phyloP scores from a whole-genome alignment of 2,888 invertebrate species.

The Strigamia maritima region DNA sequence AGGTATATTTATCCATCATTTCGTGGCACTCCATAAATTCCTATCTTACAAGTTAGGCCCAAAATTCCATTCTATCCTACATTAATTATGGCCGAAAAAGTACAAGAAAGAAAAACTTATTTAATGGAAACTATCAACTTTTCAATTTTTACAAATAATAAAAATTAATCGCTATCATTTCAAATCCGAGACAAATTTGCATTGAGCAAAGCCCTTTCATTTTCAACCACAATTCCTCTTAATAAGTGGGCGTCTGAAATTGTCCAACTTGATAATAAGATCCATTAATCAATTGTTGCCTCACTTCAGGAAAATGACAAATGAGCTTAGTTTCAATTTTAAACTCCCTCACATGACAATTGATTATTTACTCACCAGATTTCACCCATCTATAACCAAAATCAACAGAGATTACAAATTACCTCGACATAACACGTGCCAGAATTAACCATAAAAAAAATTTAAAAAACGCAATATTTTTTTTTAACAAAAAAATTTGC shows the following conservation, averaged over 20 bases:
- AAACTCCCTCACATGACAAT: slow-evolving; percentile 17
- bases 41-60: neutral
- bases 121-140: neutral
- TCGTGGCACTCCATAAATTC: slow-evolving; percentile 2
- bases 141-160: too few relatives aligned
- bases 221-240: slow-evolving; percentile 2
- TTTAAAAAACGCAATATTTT: too few relatives aligned
- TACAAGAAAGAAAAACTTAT: neutral
- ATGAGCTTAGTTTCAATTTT: slow-evolving; percentile 11
- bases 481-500: too few relatives aligned
- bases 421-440: too few relatives aligned
- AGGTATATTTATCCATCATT: slow-evolving; percentile 17
- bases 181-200: neutral
- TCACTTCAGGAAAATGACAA: slow-evolving; percentile 1
- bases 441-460: too few relatives aligned
- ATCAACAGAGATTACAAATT: neutral
- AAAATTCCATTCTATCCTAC: neutral
- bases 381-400: neutral
- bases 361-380: slow-evolving; percentile 15
- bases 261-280: slow-evolving; percentile 6
- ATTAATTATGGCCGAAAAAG: neutral
- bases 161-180: neutral
- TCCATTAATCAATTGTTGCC: neutral
- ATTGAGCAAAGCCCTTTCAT: neutral
- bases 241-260: neutral